phyloP scores from a whole-genome alignment of 2,888 invertebrate genomes.

The Chaitophorus viminalis region DNA sequence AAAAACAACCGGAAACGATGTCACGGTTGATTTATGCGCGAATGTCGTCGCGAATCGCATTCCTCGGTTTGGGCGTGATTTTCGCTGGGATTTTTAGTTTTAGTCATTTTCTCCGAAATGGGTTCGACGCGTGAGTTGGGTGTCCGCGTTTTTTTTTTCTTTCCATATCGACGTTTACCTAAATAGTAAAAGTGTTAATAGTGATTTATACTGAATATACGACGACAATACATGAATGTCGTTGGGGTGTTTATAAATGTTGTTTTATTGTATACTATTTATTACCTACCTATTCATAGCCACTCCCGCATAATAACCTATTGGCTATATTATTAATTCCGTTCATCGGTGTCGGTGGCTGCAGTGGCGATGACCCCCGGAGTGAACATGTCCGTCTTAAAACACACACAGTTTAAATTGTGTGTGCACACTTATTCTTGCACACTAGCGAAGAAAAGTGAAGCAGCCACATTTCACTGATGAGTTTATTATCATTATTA shows the following conservation, averaged over 20 bases:
- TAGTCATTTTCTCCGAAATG: not conserved
- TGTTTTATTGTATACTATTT: not conserved
- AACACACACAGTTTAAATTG: not conserved
- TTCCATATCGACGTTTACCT: not conserved
- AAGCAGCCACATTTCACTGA: not conserved
- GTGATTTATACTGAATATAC: not conserved
- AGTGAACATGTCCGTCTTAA: conserved; percentile 2
- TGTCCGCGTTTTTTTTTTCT: not conserved
- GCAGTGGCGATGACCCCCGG: conserved; percentile 1
- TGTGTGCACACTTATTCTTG: conserved; percentile 20
- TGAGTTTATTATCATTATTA: conserved; percentile 10
- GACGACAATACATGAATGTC: not conserved
- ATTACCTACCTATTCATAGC: not conserved
- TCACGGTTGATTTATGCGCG: conserved; percentile 1
- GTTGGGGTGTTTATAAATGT: not conserved
- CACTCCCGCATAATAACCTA: conserved; percentile 9
- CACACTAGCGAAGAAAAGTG: not conserved
- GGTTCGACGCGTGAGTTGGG: not conserved
- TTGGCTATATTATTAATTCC: conserved; percentile 7
- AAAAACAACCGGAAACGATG: not conserved
- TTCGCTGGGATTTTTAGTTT: not conserved
- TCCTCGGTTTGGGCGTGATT: not conserved
- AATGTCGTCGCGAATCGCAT: not conserved
- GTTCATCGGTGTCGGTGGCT: conserved; percentile 21
- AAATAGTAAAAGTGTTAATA: not conserved